Percentiles rank a stretch among this genome's conserved stretches.
Conservation (phyloP, 1,140 invertebrate genomes). For the Aphelenchoides fujianensis region DNA sequence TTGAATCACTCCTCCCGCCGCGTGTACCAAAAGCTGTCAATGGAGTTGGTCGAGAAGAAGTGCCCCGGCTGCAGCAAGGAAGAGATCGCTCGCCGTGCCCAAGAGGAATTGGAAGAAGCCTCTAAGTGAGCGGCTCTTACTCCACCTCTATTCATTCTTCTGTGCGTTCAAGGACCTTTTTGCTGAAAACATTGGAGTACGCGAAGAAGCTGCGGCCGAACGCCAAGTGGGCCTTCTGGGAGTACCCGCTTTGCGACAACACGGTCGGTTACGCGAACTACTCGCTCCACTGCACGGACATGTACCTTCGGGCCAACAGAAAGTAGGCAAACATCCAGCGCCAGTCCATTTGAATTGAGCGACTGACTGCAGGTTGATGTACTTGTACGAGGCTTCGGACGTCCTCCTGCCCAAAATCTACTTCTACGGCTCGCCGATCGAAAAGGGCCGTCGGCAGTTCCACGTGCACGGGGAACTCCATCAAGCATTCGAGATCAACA, state of each 20-base stretch:
- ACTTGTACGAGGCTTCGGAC: conserved; percentile 36
- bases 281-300: not conserved
- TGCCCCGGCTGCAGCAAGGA: not conserved
- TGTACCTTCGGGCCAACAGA: not conserved
- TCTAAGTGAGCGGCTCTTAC: not conserved
- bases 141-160: conserved; percentile 62
- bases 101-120: not conserved
- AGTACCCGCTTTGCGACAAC: conserved; percentile 48
- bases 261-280: conserved; percentile 21
- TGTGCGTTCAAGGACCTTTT: conserved; percentile 68
- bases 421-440: conserved; percentile 28
- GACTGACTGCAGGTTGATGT: conserved; percentile 19
- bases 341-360: not conserved
- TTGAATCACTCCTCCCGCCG: conserved; percentile 69
- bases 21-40: conserved; percentile 44
- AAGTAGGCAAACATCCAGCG: not conserved
- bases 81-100: not conserved
- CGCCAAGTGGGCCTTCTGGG: conserved; percentile 76
- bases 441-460: not conserved
- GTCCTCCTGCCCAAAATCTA: conserved; percentile 45
- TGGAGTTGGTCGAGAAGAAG: conserved; percentile 3
- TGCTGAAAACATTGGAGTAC: conserved; percentile 69
- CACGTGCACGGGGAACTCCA: conserved; percentile 36
- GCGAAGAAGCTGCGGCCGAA: conserved; percentile 70
- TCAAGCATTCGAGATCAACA: conserved; percentile 32